A percentile compares a stretch with the other conserved stretches of the same genome.
Evolutionary conservation across 1,140 invertebrate genomes (phyloP).

Genomic region (Pseudoatta argentina): DNA sequence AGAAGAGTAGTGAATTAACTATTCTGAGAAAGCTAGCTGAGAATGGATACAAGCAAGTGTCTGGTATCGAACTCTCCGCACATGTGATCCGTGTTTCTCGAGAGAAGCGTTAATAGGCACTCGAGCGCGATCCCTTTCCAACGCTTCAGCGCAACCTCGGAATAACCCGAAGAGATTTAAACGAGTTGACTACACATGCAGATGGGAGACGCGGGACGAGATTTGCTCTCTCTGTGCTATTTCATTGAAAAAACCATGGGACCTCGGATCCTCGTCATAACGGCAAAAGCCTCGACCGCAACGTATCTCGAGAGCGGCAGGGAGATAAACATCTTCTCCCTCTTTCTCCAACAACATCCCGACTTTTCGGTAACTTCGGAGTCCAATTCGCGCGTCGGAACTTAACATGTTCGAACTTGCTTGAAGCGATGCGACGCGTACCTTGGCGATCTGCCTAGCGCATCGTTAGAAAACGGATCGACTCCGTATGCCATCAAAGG

Average conservation of each 20-base stretch:
- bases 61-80: neutral
- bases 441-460: slow-evolving; percentile 63
- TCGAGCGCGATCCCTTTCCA: slow-evolving; percentile 37
- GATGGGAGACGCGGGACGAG: neutral
- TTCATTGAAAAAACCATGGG: slow-evolving; percentile 58
- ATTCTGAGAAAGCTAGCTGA: neutral
- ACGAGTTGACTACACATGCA: slow-evolving; percentile 43
- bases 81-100: slow-evolving; percentile 17
- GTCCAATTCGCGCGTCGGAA: slow-evolving; percentile 20
- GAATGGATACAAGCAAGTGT: neutral
- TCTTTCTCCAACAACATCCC: neutral
- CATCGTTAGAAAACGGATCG: slow-evolving; percentile 71
- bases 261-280: slow-evolving; percentile 35
- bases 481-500: slow-evolving; percentile 67
- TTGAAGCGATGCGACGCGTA: slow-evolving; percentile 14
- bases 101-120: neutral
- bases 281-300: slow-evolving; percentile 34
- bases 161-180: slow-evolving; percentile 56
- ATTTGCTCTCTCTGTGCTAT: slow-evolving; percentile 21
- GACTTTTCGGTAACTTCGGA: slow-evolving; percentile 33
- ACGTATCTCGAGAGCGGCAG: neutral
- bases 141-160: slow-evolving; percentile 20
- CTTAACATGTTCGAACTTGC: slow-evolving; percentile 11
- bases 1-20: neutral
- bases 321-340: slow-evolving; percentile 8